Percentiles rank a stretch among this genome's conserved stretches.
Conservation (phyloP, 2,888 invertebrate genomes). For the Monoplex corrugatus region DNA sequence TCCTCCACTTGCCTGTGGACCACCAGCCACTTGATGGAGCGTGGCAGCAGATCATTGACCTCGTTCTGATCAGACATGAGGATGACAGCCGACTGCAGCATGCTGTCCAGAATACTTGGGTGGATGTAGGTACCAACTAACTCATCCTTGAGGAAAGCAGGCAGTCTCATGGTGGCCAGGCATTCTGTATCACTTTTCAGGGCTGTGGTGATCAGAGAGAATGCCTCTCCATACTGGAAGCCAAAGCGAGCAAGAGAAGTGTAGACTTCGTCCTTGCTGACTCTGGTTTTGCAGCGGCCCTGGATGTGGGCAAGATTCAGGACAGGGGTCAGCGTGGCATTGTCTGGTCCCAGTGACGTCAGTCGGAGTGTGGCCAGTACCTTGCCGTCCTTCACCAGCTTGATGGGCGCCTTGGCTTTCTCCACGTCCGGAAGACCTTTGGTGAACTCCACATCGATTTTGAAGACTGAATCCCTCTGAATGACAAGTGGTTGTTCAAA, state of each 20-base stretch:
- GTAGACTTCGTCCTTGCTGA: conserved; percentile 54
- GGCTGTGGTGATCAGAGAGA: conserved; percentile 54
- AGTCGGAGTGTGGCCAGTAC: conserved; percentile 50
- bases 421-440: conserved; percentile 12
- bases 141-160: conserved; percentile 57
- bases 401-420: conserved; percentile 46
- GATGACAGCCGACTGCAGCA: conserved; percentile 64
- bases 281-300: conserved; percentile 47
- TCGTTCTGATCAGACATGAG: conserved; percentile 53
- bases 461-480: conserved; percentile 43
- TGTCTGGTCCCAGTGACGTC: conserved; percentile 43
- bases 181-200: conserved; percentile 60
- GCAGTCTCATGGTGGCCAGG: conserved; percentile 59
- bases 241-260: conserved; percentile 49
- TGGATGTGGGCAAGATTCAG: conserved; percentile 55
- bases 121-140: conserved; percentile 60
- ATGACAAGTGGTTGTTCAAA: conserved; percentile 55
- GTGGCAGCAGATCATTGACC: conserved; percentile 59
- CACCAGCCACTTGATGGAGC: conserved; percentile 56
- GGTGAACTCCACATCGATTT: conserved; percentile 46
- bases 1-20: conserved; percentile 58
- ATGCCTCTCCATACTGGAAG: conserved; percentile 54
- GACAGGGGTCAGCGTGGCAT: conserved; percentile 13
- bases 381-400: conserved; percentile 51
- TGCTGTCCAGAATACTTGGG: conserved; percentile 65